Base-by-base conservation (phyloP, 2,888 invertebrate genomes). In the Tiphia femorata region DNA sequence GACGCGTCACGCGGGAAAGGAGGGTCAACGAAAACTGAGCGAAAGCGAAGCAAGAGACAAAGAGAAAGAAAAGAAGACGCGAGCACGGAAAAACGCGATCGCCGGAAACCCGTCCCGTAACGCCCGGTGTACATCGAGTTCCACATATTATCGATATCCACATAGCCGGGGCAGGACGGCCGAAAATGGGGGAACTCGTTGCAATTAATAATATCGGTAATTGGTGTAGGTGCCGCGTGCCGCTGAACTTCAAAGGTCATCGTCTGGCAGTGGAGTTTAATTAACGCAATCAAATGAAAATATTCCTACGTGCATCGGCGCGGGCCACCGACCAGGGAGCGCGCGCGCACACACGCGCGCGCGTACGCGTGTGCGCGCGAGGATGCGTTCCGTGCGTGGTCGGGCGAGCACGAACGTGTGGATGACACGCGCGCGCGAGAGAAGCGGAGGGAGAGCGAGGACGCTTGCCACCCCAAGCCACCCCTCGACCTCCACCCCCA, bases 261-360 rank as follows among this genome's bases (percentile, higher is more conserved):
- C 67, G 72, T 53, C 62, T 63, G 66, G 54, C 52, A 64, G 64
- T 61, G n/a, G 62, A 70, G 72, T 76, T 76, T 77, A 76, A 77
- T 75, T 76, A 80, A 77, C 72, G 78, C 75, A 75, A 77, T 78
- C 79, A 72, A 79, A 80, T 80, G 80, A 79, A 79, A 79, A 79
- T 80, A 80, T 79, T 76, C 72, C 67, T 67, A 58, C 53, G 60
- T 64, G 57, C 68, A 61, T 55, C 48, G 50, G 46, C 47, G 37
- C 52, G 53, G 51, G 33, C 33, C 30, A n/a, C 30, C 14, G 40
- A 42, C 17, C 30, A 17, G 43, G 12, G 46, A 14, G 35, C 30
- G 14, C 30, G 52, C 35, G 23, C 10, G 48, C 37, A 21, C 23
- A 21, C 25, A 5, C 53, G 40, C 46, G 38, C 52, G 40, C 52